Evolutionary conservation across 2,113 vertebrate species (phyloP), one percentile per base, ranked within the genome.

Genomic region (Epinephelus moara): DNA sequence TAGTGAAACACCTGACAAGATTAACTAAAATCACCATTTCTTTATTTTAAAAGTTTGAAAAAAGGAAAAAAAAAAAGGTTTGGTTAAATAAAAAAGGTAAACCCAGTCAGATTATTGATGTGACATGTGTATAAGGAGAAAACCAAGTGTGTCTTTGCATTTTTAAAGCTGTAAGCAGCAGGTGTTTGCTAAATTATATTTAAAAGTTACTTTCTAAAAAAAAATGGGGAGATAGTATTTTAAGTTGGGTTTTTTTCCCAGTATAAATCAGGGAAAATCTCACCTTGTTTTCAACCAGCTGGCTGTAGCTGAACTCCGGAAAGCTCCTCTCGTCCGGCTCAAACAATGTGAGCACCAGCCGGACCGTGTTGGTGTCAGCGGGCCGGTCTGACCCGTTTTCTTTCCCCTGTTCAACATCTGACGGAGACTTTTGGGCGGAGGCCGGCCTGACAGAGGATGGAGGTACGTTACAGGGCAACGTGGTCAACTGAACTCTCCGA

Each of bases 251-350:
- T 30, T 30, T 42, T 42, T 15, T 8, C 3, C 27, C 27, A 3
- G 27, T 15, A 11, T 3, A 18, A 49, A 0, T 50, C 1, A 13
- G 6, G 11, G 59, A 0, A 14, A 61, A 6, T 0, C 67, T 53
- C 82, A 95, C 93, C 92, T 94, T 57, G 45, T 89, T 96, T 72
- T 95, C 95, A 33, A 96, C 53, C 12, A 99, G 93, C 61, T 98
- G 96, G 0, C 93, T 94, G 89, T 98, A 99, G 91, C 94, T 97
- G 89, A 99, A 99, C 85, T 99, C 98, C 0, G 97, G 97, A n/a
- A 97, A 99, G 30, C 88, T 94, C 33, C 94, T 94, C 67, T 97
- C 95, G 59, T 98, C 96, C 0, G 97, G 94, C 79, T 99, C 96
- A 1, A 97, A 97, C 30, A 99, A 95, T 0, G 88, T 86, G 0